Conservation (phyloP, 1,140 invertebrate species). For the Drosophila aff. region DNA sequence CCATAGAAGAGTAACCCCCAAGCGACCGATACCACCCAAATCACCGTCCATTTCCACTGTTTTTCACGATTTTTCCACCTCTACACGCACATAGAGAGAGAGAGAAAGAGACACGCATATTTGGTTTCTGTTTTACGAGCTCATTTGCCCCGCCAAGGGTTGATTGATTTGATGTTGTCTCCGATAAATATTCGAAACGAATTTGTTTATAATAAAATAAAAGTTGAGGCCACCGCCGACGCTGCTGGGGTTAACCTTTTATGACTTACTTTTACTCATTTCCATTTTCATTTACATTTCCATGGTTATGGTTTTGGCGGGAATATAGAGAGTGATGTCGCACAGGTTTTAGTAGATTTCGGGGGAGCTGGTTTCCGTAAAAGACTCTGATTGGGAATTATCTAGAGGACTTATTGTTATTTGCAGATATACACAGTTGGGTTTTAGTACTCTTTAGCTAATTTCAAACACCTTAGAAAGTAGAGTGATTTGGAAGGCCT, state of each 20-base stretch:
- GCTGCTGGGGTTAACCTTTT: conserved; percentile 11
- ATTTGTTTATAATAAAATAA: conserved; percentile 82
- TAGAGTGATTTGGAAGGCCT: no score
- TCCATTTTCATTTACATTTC: conserved; percentile 7
- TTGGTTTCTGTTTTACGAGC: conserved; percentile 18
- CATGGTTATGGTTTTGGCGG: conserved; percentile 15
- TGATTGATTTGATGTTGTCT: conserved; percentile 65
- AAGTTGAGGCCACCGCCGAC: conserved; percentile 14
- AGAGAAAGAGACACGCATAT: conserved; percentile 45
- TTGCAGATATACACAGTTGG: no score
- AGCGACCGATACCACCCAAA: background rate
- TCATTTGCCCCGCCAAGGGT: conserved; percentile 45
- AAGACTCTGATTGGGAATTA: background rate
- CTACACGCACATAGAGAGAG: conserved; percentile 13
- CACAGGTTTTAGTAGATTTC: background rate
- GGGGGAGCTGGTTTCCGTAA: background rate
- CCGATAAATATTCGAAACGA: conserved; percentile 73
- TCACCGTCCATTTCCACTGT: background rate
- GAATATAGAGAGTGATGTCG: conserved; percentile 1
- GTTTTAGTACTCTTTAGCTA: background rate
- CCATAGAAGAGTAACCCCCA: conserved; percentile 42
- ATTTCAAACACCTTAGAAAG: background rate
- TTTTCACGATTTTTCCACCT: background rate
- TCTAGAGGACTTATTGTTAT: background rate
- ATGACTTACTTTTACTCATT: conserved; percentile 20